Evolutionary conservation across 2,888 invertebrate species (phyloP), one percentile per base, ranked within the genome.

Genomic region (Diogma glabrata): DNA sequence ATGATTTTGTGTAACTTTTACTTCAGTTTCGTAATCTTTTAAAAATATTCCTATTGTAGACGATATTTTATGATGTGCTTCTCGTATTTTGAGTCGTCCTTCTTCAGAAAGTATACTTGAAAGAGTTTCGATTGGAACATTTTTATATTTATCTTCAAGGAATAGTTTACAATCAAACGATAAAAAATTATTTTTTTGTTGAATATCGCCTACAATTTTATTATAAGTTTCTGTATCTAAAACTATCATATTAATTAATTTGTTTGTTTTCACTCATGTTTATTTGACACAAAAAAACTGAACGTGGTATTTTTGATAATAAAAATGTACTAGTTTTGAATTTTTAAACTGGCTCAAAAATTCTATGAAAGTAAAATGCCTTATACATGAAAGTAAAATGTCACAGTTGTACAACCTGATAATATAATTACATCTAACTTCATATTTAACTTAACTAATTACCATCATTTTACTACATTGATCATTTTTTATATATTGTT

Each of bases 171-270:
- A 14, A 22, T 43, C 43, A 20, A 43, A 22, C 3, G 43, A 20
- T 22, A 43, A 22, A n/a, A 43, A 43, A 22, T 22, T 12, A 6
- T 22, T 3, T 22, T 22, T 22, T 22, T 22, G 20, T 43, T 14
- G 12, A 22, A 43, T 43, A 43, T 43, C 43, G 20, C 62, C 56
- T 24, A 64, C 60, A 26, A 69, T 60, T 17, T 56, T 53, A 4
- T 50, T 22, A 50, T 63, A 67, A 19, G 60, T 57, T 3, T 43
- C 49, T 9, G 54, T 56, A 26, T 53, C 61, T 1, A 68, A 54
- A 16, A 67, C 59, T 49, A 40, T 43, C 43, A 43, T 43, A 22
- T 22, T 36, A 4, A 3, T 19, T 40, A 20, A 40, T 40, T 3
- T 40, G 20, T 17, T 36, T 36, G n/a, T n/a, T n/a, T n/a, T n/a